Evolutionary conservation across 2,888 invertebrate species (phyloP).

Genomic region (Polymixis flavicincta): DNA sequence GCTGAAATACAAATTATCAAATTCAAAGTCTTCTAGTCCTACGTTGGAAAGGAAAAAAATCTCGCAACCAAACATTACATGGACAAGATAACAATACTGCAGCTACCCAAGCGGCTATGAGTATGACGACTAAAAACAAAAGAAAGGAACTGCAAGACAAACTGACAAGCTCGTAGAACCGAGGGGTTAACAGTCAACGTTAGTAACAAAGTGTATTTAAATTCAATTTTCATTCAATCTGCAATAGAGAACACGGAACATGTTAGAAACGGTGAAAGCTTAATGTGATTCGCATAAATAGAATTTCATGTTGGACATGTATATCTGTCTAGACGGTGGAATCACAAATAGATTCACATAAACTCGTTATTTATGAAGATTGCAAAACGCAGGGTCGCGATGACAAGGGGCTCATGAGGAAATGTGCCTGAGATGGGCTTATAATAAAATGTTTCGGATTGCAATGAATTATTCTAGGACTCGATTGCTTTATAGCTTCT

Average conservation of each 20-base stretch:
- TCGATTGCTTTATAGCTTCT: slow-evolving; percentile 24
- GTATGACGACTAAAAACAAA: slow-evolving; percentile 56
- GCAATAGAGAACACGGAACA: slow-evolving; percentile 73
- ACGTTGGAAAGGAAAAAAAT: slow-evolving; percentile 18
- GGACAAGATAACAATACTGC: slow-evolving; percentile 40
- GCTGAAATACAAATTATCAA: background rate
- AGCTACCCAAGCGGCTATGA: slow-evolving; percentile 44
- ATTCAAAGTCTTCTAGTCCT: background rate
- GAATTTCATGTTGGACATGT: slow-evolving; percentile 79
- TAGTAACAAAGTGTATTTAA: slow-evolving; percentile 70
- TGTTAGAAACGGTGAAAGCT: slow-evolving; percentile 78
- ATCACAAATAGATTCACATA: slow-evolving; percentile 65
- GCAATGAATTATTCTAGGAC: slow-evolving; percentile 18
- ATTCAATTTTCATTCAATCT: slow-evolving; percentile 76
- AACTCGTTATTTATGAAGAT: slow-evolving; percentile 68
- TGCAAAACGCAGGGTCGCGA: slow-evolving; percentile 65
- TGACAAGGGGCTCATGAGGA: slow-evolving; percentile 57
- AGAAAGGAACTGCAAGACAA: slow-evolving; percentile 56
- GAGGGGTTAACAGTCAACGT: slow-evolving; percentile 61
- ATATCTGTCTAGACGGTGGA: slow-evolving; percentile 64
- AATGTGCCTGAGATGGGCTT: slow-evolving; percentile 25
- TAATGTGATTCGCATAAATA: slow-evolving; percentile 83
- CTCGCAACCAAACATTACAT: slow-evolving; percentile 14
- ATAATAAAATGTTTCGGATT: slow-evolving; percentile 33
- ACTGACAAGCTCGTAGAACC: slow-evolving; percentile 58